Base-by-base conservation (phyloP, 2,888 invertebrate species). In the Clusia tigrina region DNA sequence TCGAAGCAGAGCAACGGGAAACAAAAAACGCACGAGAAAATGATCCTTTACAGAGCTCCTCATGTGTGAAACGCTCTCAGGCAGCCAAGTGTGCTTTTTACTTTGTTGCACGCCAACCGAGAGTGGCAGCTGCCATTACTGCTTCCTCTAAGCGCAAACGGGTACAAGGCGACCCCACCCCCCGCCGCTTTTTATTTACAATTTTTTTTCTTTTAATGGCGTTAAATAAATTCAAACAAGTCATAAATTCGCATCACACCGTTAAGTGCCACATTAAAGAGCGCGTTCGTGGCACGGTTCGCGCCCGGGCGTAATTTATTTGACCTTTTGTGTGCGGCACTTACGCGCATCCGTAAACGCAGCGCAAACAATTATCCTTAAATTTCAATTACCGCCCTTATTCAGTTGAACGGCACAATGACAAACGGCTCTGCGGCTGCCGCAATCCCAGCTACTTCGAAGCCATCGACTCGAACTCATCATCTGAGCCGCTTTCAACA, bases 341-440 rank as follows among this genome's bases (percentile, higher is more conserved):
- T 20, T 18, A 48, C 20, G 48, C 42, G 15, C 42, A 42, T 3
- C n/a, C 48, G 48, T 20, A 48, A 48, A 20, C 22, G 20, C 48
- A 22, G 20, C 48, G 22, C 48, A 48, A 48, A 48, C 48, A 48
- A 48, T 62, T 62, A 54, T 22, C 20, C 58, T 38, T 52, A 6
- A 5, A 32, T 59, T 57, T 62, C 66, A 67, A 67, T 67, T 67
- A 67, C 58, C 15, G 32, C 59, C n/a, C 63, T 62, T 57, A 58
- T 60, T 32, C 59, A 58, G 55, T 65, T 67, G 67, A 78, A 78
- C 77, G 76, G 77, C 79, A 78, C 75, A 78, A 76, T 72, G 73
- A 72, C 24, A 32, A 58, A 58, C 46, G 60, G 20, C n/a, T 32
- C 32, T 32, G 12, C 32, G 12, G 32, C 32, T 6, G 12, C 22